These are phyloP conservation scores for Potamilus streckersoni DNA, from an alignment of 1,140 invertebrate species.

Conservation along the genomic window DNA sequence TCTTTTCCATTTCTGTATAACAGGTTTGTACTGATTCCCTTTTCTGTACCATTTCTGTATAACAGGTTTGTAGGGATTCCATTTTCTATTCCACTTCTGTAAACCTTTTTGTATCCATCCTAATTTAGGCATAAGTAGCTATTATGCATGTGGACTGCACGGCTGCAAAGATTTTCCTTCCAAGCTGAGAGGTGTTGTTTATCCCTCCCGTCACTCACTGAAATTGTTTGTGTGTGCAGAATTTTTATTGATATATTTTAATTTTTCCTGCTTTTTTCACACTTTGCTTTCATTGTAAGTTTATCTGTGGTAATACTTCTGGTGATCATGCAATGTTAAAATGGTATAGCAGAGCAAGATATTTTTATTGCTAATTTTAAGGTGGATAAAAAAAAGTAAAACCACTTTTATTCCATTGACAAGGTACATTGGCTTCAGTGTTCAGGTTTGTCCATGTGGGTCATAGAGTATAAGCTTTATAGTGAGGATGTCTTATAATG, in stretches of 20 bases:
- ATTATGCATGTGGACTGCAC: neutral
- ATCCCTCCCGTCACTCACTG: neutral
- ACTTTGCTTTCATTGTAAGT: constrained; percentile 1
- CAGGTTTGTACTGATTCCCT: constrained; percentile 35
- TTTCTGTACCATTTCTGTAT: neutral
- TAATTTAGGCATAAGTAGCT: neutral
- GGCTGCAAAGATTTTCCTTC: too few species aligned
- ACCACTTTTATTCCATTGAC: too few species aligned
- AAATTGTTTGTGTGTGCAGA: neutral
- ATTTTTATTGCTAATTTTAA: neutral
- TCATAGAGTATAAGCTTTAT: too few species aligned
- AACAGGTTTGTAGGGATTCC: constrained; percentile 43
- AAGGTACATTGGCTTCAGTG: neutral
- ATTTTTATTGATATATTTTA: neutral
- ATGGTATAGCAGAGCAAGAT: neutral
- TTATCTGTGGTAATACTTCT: neutral
- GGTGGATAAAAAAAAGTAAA: neutral
- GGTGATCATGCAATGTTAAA: too few species aligned
- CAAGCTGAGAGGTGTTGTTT: too few species aligned
- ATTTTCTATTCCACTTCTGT: neutral
- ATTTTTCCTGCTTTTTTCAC: neutral
- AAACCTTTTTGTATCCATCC: too few species aligned
- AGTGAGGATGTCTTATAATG: too few species aligned
- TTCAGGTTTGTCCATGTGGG: neutral
- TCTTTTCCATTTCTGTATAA: constrained; percentile 18